These are phyloP conservation scores for Peromyscus californicus DNA, from an alignment of 2,113 vertebrate genomes.

Conservation along the genomic window DNA sequence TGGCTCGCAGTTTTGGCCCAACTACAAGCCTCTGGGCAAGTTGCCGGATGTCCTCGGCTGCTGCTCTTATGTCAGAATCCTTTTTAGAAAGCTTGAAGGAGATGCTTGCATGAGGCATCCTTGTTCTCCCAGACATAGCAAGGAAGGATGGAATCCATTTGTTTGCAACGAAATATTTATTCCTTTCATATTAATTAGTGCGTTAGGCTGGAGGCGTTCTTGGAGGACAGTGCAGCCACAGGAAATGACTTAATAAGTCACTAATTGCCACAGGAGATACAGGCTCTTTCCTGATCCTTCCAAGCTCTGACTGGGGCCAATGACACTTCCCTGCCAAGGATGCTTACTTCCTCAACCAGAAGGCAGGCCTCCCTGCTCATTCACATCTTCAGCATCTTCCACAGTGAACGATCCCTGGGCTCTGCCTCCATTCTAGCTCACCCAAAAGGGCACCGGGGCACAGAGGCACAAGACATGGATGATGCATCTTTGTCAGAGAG, in stretches of 20 bases:
- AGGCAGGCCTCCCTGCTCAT: neutral
- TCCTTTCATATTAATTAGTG: slow-evolving; percentile 9
- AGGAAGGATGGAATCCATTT: slow-evolving; percentile 4
- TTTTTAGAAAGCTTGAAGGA: neutral
- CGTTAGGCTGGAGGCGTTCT: neutral
- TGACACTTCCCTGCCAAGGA: neutral
- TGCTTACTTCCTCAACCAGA: fast-evolving
- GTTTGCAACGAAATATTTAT: neutral
- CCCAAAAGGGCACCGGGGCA: neutral
- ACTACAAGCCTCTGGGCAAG: neutral
- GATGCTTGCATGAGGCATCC: neutral
- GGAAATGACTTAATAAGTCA: neutral
- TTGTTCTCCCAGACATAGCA: neutral
- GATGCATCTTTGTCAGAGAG: no score
- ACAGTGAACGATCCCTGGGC: neutral
- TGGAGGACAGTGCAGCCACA: neutral
- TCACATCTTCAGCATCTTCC: neutral
- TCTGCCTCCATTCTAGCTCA: neutral
- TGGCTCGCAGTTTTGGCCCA: neutral
- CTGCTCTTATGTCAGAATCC: fast-evolving
- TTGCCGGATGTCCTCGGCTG: neutral
- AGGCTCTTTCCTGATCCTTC: fast-evolving
- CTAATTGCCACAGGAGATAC: neutral
- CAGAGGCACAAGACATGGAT: neutral
- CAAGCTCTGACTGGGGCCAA: neutral